Conservation (phyloP, 2,113 vertebrate genomes). For the Forbesichthys papilliferus region DNA sequence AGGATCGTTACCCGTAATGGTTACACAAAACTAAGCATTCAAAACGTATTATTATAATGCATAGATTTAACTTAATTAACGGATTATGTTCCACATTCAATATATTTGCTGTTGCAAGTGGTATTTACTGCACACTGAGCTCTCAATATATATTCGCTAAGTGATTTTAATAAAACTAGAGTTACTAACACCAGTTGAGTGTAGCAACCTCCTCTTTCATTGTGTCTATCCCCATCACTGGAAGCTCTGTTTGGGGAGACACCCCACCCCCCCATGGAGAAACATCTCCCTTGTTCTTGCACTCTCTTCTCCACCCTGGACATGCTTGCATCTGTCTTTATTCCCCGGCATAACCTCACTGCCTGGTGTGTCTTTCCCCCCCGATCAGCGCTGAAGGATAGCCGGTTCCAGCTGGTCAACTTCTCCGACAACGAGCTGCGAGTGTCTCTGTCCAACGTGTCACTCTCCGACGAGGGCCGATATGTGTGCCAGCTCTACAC, state of each 20-base stretch:
- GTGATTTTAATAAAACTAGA: too few relatives aligned
- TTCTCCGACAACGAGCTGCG: constrained; percentile 98
- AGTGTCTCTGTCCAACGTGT: constrained; percentile 97
- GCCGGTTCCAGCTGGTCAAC: constrained; percentile 99
- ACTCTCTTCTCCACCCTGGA: not conserved
- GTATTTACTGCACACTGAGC: too few relatives aligned
- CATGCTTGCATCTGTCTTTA: not conserved
- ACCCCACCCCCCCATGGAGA: too few relatives aligned
- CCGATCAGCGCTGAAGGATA: constrained; percentile 93
- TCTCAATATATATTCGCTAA: too few relatives aligned
- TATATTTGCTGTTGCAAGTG: too few relatives aligned
- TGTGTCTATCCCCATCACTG: not conserved
- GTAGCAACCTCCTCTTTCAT: not conserved
- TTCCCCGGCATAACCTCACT: constrained; percentile 24
- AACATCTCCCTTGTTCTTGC: not conserved
- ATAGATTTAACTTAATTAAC: too few relatives aligned
- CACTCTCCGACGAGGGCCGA: constrained; percentile 92
- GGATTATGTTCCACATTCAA: too few relatives aligned
- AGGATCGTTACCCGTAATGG: too few relatives aligned
- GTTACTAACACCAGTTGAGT: too few relatives aligned
- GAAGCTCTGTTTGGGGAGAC: not conserved
- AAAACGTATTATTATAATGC: too few relatives aligned
- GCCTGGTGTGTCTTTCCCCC: constrained; percentile 56
- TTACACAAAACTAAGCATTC: too few relatives aligned
- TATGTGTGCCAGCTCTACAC: constrained; percentile 99